A percentile compares a stretch with the other conserved stretches of the same genome.
These are phyloP conservation scores for Protaetia brevitarsis DNA, from an alignment of 1,140 invertebrate genomes.

Conservation along the genomic window DNA sequence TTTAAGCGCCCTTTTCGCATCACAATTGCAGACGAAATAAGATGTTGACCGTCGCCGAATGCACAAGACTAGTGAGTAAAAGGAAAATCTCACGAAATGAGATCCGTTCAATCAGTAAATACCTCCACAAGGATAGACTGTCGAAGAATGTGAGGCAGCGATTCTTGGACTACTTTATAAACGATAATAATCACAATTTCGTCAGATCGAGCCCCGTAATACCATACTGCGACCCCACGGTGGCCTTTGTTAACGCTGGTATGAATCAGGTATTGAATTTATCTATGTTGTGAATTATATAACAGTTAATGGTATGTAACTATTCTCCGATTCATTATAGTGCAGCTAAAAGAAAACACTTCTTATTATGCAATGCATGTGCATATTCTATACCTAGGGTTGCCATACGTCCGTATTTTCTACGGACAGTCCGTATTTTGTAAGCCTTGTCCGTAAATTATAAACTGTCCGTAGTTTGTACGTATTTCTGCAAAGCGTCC, in stretches of 20 bases:
- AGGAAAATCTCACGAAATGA: neutral
- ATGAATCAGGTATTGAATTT: conserved; percentile 89
- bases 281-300: neutral
- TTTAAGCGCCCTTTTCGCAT: too few species aligned
- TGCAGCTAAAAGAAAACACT: too few species aligned
- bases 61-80: neutral
- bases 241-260: conserved; percentile 95
- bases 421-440: too few species aligned
- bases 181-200: conserved; percentile 66
- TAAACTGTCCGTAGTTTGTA: too few species aligned
- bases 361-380: too few species aligned
- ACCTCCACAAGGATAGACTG: conserved; percentile 25
- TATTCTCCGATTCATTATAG: too few species aligned
- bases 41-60: neutral
- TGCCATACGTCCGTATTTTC: too few species aligned
- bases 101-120: conserved; percentile 11
- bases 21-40: neutral
- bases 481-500: too few species aligned
- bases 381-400: too few species aligned
- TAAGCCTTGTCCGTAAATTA: too few species aligned
- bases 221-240: conserved; percentile 79
- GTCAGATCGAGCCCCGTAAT: conserved; percentile 89
- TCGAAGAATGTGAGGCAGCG: conserved; percentile 55
- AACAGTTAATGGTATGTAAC: too few species aligned
- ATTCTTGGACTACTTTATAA: conserved; percentile 76